A percentile compares a stretch with the other conserved stretches of the same genome.
These are phyloP conservation scores for Percina caprodes DNA, from an alignment of 2,113 vertebrate species.

Conservation along the genomic window DNA sequence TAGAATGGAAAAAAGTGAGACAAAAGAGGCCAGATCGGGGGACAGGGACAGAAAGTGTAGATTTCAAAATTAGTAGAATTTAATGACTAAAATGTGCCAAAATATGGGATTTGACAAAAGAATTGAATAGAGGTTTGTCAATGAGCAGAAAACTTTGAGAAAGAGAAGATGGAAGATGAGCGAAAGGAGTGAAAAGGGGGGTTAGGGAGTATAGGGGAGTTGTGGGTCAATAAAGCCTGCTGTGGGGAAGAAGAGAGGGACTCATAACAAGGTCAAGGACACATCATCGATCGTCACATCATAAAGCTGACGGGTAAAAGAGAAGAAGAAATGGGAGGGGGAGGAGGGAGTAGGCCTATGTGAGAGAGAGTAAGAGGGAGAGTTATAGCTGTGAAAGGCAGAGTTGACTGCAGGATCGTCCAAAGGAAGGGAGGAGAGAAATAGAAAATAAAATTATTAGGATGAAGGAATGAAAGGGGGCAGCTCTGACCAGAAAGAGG, in stretches of 20 bases:
- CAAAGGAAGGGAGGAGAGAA: slow-evolving; percentile 12
- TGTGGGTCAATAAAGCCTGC: slow-evolving; percentile 78
- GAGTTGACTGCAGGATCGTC: slow-evolving; percentile 31
- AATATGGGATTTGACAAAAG: slow-evolving; percentile 42
- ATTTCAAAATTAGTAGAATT: slow-evolving; percentile 25
- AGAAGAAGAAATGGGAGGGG: slow-evolving; percentile 16
- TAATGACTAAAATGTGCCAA: slow-evolving; percentile 47
- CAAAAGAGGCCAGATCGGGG: slow-evolving; percentile 3
- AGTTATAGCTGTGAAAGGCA: slow-evolving; percentile 47
- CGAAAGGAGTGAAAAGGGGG: slow-evolving; percentile 13
- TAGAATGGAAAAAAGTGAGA: neutral
- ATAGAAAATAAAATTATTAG: slow-evolving; percentile 63
- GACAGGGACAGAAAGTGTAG: slow-evolving; percentile 22
- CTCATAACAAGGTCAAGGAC: slow-evolving; percentile 81
- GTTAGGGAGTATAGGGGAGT: slow-evolving; percentile 57
- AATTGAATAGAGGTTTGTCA: slow-evolving; percentile 35
- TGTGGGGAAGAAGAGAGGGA: slow-evolving; percentile 68
- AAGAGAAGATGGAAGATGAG: slow-evolving; percentile 16
- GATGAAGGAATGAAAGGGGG: slow-evolving; percentile 59
- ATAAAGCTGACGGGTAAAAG: slow-evolving; percentile 73
- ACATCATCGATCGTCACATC: slow-evolving; percentile 75
- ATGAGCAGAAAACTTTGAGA: slow-evolving; percentile 30
- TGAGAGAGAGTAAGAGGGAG: slow-evolving; percentile 40
- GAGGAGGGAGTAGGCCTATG: neutral
- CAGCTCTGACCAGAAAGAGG: slow-evolving; percentile 53